Conservation (phyloP, 2,113 vertebrate species). For the Syngnathus scovelli region DNA sequence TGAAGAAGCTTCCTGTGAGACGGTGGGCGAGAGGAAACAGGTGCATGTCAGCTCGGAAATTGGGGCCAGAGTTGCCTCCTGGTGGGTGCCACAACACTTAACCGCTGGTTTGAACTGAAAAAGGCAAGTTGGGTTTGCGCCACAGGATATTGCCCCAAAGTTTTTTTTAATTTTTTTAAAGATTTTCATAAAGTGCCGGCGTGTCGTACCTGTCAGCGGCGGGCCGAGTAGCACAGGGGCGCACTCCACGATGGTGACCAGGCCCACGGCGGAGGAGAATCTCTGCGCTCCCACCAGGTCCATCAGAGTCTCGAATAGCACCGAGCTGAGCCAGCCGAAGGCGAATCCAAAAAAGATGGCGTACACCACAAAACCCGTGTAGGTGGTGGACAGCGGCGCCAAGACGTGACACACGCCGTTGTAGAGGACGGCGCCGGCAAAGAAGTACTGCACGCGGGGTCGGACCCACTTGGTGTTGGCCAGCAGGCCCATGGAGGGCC, state of each 20-base stretch:
- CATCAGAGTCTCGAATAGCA: constrained; percentile 95
- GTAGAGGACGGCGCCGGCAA: constrained; percentile 80
- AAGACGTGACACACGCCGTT: constrained; percentile 89
- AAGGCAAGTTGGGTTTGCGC: too few relatives aligned
- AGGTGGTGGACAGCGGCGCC: constrained; percentile 75
- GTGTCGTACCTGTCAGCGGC: constrained; percentile 80
- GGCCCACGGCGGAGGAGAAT: constrained; percentile 91
- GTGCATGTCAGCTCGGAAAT: neutral
- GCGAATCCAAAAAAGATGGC: constrained; percentile 91
- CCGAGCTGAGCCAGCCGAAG: constrained; percentile 92
- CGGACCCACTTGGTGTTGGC: constrained; percentile 92
- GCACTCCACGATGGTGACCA: constrained; percentile 96
- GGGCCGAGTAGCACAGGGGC: constrained; percentile 91
- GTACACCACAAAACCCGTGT: constrained; percentile 83
- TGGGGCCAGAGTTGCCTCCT: too few relatives aligned
- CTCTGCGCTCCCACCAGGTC: constrained; percentile 89
- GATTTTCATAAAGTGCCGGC: too few relatives aligned
- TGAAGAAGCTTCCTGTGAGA: constrained; percentile 77
- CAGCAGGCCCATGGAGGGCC: constrained; percentile 92
- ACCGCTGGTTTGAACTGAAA: too few relatives aligned
- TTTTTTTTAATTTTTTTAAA: too few relatives aligned
- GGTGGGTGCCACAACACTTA: too few relatives aligned
- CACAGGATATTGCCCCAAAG: too few relatives aligned
- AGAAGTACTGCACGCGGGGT: constrained; percentile 90
- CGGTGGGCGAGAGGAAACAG: neutral